Conservation (phyloP, 2,888 invertebrate species). For the Dryocosmus kuriphilus region DNA sequence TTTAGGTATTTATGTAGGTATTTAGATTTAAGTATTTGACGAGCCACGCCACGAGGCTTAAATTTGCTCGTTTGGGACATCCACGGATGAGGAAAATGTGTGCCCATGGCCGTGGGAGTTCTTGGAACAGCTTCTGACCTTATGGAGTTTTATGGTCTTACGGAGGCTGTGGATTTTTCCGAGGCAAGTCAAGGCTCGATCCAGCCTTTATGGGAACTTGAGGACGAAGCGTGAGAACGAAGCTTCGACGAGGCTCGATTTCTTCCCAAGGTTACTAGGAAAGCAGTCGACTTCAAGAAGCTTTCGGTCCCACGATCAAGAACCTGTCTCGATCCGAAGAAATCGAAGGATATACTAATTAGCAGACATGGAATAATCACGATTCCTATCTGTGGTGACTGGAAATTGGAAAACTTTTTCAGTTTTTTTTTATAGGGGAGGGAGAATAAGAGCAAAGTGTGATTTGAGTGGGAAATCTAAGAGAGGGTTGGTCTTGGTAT, state of each 20-base stretch:
- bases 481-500: background rate
- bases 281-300: slow-evolving; percentile 71
- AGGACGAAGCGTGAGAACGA: slow-evolving; percentile 66
- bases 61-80: background rate
- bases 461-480: background rate
- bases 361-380: background rate
- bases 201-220: slow-evolving; percentile 48
- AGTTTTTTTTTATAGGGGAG: background rate
- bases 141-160: slow-evolving; percentile 46
- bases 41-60: no score
- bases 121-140: background rate
- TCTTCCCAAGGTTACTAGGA: slow-evolving; percentile 74
- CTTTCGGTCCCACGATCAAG: slow-evolving; percentile 47
- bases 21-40: background rate
- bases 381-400: background rate
- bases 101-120: background rate
- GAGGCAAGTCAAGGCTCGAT: slow-evolving; percentile 9
- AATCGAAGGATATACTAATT: slow-evolving; percentile 2
- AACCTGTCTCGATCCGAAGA: background rate
- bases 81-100: slow-evolving; percentile 24
- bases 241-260: slow-evolving; percentile 63
- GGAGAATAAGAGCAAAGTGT: background rate
- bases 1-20: background rate
- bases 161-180: slow-evolving; percentile 30
- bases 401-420: background rate